These are phyloP conservation scores for Anoplopoma fimbria DNA, from an alignment of 2,113 vertebrate genomes.

Conservation along the genomic window DNA sequence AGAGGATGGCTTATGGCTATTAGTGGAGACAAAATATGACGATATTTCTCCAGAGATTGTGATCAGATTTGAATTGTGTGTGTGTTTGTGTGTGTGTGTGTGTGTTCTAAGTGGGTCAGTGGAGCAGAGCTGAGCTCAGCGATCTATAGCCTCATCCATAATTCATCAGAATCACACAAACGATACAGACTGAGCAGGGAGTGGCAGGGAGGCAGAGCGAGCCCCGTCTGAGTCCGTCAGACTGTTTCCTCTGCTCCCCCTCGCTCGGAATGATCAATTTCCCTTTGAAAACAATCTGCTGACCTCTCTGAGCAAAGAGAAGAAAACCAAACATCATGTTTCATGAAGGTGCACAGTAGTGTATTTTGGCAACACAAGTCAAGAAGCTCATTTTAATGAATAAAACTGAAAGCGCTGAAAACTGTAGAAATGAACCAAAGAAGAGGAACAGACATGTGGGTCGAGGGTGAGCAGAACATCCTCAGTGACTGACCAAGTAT, in stretches of 20 bases:
- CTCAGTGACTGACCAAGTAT: conserved; percentile 44
- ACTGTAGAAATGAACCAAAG: neutral
- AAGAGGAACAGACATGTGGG: conserved; percentile 55
- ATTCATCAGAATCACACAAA: conserved; percentile 72
- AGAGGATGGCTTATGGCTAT: conserved; percentile 27
- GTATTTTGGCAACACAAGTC: conserved; percentile 12
- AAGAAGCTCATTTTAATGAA: neutral
- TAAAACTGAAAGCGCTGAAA: neutral
- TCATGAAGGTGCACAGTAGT: conserved; percentile 6
- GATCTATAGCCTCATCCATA: conserved; percentile 79
- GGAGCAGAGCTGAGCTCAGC: conserved; percentile 75
- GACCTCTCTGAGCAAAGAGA: neutral
- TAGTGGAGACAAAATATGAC: conserved; percentile 52
- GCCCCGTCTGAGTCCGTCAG: conserved; percentile 37
- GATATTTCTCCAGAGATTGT: conserved; percentile 53
- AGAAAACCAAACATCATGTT: conserved; percentile 33
- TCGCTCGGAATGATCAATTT: conserved; percentile 51
- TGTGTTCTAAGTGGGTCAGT: conserved; percentile 79
- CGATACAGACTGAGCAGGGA: conserved; percentile 65
- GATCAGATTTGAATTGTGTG: conserved; percentile 63
- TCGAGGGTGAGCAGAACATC: conserved; percentile 65
- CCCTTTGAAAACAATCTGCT: conserved; percentile 58
- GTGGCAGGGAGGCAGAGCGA: conserved; percentile 63
- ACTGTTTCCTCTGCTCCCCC: conserved; percentile 3
- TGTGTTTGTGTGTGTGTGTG: conserved; percentile 35